Conservation (phyloP, 2,113 vertebrate species). For the Cnemophilus loriae region DNA sequence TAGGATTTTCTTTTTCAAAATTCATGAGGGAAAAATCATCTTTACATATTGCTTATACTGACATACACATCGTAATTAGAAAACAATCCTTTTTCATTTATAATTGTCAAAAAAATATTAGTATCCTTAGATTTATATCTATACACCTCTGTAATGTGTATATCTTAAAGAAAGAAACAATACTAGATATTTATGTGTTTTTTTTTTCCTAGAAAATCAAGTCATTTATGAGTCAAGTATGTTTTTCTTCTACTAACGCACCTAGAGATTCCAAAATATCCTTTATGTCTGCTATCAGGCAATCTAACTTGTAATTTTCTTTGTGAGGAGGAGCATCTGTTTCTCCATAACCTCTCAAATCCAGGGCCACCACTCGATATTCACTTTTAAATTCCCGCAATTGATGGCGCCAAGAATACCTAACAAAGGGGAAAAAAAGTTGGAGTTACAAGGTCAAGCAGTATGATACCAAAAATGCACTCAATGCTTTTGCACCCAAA, state of each 20-base stretch:
- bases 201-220: neutral
- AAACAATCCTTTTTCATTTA: neutral
- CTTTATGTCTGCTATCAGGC: conserved; percentile 91
- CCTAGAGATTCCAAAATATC: conserved; percentile 96
- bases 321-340: conserved; percentile 85
- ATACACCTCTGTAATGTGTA: neutral
- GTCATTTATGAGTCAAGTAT: neutral
- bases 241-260: conserved; percentile 62
- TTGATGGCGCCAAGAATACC: conserved; percentile 98
- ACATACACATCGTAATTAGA: neutral
- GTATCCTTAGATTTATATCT: neutral
- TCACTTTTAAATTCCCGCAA: conserved; percentile 96
- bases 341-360: conserved; percentile 95
- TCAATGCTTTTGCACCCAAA: neutral
- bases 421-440: conserved; percentile 45
- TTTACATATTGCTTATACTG: neutral
- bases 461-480: neutral
- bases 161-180: too few species aligned
- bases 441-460: conserved; percentile 21
- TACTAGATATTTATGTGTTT: neutral
- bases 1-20: neutral
- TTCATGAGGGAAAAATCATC: neutral
- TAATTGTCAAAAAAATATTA: neutral
- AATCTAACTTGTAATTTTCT: conserved; percentile 88
- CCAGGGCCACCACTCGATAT: conserved; percentile 93